Conservation (phyloP, 2,888 invertebrate genomes). For the Papilio elwesi region DNA sequence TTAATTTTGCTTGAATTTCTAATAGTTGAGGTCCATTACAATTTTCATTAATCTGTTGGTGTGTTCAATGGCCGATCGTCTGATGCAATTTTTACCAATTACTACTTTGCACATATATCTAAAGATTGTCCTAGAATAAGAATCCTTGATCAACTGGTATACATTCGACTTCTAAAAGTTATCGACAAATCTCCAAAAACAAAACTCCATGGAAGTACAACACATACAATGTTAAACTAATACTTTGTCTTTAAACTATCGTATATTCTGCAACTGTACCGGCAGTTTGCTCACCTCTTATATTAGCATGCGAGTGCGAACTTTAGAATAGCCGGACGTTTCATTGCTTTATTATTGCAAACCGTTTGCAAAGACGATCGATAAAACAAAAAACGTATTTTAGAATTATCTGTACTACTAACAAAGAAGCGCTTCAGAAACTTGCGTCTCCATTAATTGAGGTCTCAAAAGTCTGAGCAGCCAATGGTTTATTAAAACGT, state of each 20-base stretch:
- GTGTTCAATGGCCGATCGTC: no score
- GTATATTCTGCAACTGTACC: neutral
- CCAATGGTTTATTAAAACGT: slow-evolving; percentile 5
- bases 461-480: neutral
- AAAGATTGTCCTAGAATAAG: no score
- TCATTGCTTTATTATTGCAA: slow-evolving; percentile 11
- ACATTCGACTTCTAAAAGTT: no score
- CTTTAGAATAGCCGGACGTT: neutral
- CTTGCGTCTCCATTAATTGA: slow-evolving; percentile 20
- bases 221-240: neutral
- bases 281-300: slow-evolving; percentile 4
- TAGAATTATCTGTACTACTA: slow-evolving; percentile 3
- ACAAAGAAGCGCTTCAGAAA: slow-evolving; percentile 11
- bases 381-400: neutral
- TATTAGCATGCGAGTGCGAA: slow-evolving; percentile 33
- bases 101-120: no score
- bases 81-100: no score
- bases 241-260: slow-evolving; percentile 17
- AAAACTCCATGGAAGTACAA: neutral
- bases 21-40: no score
- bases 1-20: neutral
- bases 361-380: slow-evolving; percentile 6
- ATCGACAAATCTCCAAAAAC: neutral
- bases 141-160: no score
- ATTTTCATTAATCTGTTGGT: no score